Evolutionary conservation across 2,797 vertebrate genomes (phyloP), one percentile per base, ranked within the genome.

Genomic region (Apodemus agrarius): DNA sequence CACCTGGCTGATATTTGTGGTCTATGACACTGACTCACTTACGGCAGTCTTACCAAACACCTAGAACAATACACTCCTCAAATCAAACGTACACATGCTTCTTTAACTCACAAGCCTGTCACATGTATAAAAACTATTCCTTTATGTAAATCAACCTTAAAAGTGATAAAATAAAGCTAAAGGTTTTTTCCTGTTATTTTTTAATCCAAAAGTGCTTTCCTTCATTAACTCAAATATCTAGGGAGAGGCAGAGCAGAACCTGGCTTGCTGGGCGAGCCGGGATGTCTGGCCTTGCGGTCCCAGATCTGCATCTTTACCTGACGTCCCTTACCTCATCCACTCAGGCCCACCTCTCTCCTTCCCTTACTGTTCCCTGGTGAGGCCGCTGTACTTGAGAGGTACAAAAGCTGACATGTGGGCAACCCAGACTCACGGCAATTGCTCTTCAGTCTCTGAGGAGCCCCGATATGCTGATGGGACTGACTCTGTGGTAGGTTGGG

Each of bases 281-380:
- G 63, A 72, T 22, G 59, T 61, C 24, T 24, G 9, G 74, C 40
- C n/a, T n/a, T 22, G 7, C 1, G 1, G 65, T 1, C 37, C 37
- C 22, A 6, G 29, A 21, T 1, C 6, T 17, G 65, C 19, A 61
- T 46, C 80, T 52, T 46, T 2, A 21, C 29, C 52, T 6, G 79
- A 57, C 0, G 6, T 31, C 11, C 19, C 21, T 65, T n/a, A 9
- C 0, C 37, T 26, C 4, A 8, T 2, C 7, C 0, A 3, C 21
- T 85, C 72, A 29, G 5, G 11, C 34, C 22, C 2, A 9, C 37
- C 83, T 16, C 75, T 16, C 31, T 29, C 57, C 31, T 49, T n/a
- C 54, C 54, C 69, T 49, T 21, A 11, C 9, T 43, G 1, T 37
- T 40, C 31, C 78, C 87, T 65, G n/a, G 54, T 72, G 74, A 89